Evolutionary conservation across 2,888 invertebrate genomes (phyloP).

Genomic region (Epistrophe eligans): DNA sequence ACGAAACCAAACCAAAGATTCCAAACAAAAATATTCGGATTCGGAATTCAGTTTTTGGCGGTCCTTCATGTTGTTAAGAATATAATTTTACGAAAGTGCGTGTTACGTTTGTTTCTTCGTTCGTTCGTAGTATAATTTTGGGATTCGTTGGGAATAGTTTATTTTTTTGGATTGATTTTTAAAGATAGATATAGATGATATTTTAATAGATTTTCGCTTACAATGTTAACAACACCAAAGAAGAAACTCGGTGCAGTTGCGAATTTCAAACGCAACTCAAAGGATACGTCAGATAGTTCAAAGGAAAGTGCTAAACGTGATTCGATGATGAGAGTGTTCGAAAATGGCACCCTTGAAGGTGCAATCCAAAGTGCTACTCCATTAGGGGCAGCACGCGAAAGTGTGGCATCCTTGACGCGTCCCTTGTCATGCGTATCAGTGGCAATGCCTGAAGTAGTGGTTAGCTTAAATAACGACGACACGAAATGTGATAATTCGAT

Average conservation of each 20-base stretch:
- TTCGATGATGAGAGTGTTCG: slow-evolving; percentile 78
- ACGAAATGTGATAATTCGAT: slow-evolving; percentile 68
- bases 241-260: slow-evolving; percentile 54
- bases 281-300: slow-evolving; percentile 38
- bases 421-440: slow-evolving; percentile 58
- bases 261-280: slow-evolving; percentile 46
- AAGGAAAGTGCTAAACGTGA: slow-evolving; percentile 54
- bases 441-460: slow-evolving; percentile 45
- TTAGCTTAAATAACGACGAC: slow-evolving; percentile 59
- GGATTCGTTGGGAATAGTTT: slow-evolving; percentile 39
- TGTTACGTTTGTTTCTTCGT: slow-evolving; percentile 46
- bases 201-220: slow-evolving; percentile 4
- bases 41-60: slow-evolving; percentile 83
- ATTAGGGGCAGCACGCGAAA: slow-evolving; percentile 36
- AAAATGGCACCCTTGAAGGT: slow-evolving; percentile 83
- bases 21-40: slow-evolving; percentile 68
- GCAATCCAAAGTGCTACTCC: slow-evolving; percentile 77
- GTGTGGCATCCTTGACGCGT: slow-evolving; percentile 41
- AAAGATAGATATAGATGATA: not conserved
- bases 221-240: slow-evolving; percentile 69
- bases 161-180: not conserved
- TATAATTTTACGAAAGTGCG: slow-evolving; percentile 56
- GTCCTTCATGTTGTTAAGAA: slow-evolving; percentile 78
- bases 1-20: slow-evolving; percentile 45
- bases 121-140: slow-evolving; percentile 20